Evolutionary conservation across 2,888 invertebrate genomes (phyloP), one percentile per base, ranked within the genome.

Genomic region (Calliopum simillimum): DNA sequence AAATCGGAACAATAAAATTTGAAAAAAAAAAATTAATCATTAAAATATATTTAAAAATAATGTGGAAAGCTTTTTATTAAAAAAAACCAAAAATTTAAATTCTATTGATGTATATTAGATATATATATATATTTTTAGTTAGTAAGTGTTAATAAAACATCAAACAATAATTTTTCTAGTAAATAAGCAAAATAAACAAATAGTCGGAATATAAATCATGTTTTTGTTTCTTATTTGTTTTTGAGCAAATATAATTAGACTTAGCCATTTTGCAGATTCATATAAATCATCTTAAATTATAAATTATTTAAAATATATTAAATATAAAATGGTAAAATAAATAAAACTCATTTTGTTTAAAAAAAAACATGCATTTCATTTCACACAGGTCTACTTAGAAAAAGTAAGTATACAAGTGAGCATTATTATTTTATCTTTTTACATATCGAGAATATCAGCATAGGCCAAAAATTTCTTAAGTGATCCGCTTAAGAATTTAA

Each of bases 311-410:
- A 61, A 6, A 46, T 33, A 53, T 4, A 53, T 12, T 25, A 25
- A 23, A 56, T 33, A 56, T 33, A 33, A 33, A 61, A 56, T 14
- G 21, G 53, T 61, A 61, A 46, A 33, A 21, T 46, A 61, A 59
- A 61, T 61, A 61, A 61, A 61, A 33, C 16, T 61, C 61, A 61
- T 61, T 61, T 61, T 61, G 61, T 61, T 61, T 46, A 61, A 61
- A 46, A 61, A 11, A 14, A 5, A 12, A 6, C 49, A 16, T 2
- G 14, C 13, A 8, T 49, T 49, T 49, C 14, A 16, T 49, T 49
- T 49, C 14, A 6, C 8, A 33, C 5, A 33, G 33, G 8, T 33
- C 5, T 33, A 33, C 33, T 33, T 6, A 8, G 5, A 8, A 33
- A 6, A 33, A 4, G 6, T 33, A n/a, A n/a, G n/a, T n/a, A n/a